A percentile compares a stretch with the other conserved stretches of the same genome.
phyloP scores from a whole-genome alignment of 2,888 invertebrate species.

The Tolmerus cingulatus region DNA sequence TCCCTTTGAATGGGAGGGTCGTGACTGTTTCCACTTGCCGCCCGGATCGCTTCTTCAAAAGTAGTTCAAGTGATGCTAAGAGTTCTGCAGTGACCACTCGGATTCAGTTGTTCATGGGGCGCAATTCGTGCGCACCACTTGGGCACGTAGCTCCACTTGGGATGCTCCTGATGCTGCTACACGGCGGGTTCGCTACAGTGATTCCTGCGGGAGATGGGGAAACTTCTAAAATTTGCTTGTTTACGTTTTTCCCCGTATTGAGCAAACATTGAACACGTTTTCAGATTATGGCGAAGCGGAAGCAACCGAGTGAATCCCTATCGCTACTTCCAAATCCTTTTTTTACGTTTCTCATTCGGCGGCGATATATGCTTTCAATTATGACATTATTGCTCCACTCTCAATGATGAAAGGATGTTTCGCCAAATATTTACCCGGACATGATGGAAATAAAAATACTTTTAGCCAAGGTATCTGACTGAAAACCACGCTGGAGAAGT shows the following conservation, averaged over 20 bases:
- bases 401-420: constrained; percentile 19
- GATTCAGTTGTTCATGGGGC: not conserved
- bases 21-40: constrained; percentile 30
- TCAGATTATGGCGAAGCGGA: not conserved
- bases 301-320: constrained; percentile 1
- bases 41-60: constrained; percentile 17
- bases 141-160: constrained; percentile 27
- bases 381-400: constrained; percentile 33
- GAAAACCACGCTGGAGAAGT: not conserved
- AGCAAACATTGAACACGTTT: constrained; percentile 33
- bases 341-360: not conserved
- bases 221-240: constrained; percentile 28
- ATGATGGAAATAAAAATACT: constrained; percentile 2
- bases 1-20: constrained; percentile 5
- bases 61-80: constrained; percentile 33
- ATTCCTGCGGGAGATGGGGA: constrained; percentile 12
- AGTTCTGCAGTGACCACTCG: constrained; percentile 36
- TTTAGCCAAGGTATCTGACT: not conserved
- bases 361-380: constrained; percentile 30
- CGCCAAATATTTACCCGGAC: constrained; percentile 18
- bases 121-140: constrained; percentile 1
- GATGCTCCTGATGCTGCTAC: constrained; percentile 15
- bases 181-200: constrained; percentile 2
- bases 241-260: constrained; percentile 28
- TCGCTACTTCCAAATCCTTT: constrained; percentile 12